phyloP scores from a whole-genome alignment of 2,797 vertebrate genomes.

The Neomorphus geoffroyi region DNA sequence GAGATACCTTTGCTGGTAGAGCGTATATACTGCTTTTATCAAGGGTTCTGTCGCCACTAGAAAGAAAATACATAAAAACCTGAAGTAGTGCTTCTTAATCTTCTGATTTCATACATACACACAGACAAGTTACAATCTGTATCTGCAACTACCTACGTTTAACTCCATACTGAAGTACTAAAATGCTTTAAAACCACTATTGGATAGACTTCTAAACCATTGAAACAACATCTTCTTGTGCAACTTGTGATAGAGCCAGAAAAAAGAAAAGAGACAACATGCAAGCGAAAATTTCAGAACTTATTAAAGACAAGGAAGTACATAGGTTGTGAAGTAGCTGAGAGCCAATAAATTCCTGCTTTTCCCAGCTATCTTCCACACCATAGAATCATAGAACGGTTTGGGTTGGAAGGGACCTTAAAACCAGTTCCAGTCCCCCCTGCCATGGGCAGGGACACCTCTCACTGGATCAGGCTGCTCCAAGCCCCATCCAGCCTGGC shows the following conservation, averaged over 20 bases:
- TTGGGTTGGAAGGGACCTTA: too few relatives aligned
- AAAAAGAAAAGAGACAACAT: background rate
- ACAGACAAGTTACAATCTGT: background rate
- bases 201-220: background rate
- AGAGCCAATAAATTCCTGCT: background rate
- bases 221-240: background rate
- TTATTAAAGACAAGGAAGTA: background rate
- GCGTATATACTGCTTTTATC: constrained; percentile 89
- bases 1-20: constrained; percentile 93
- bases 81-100: background rate
- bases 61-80: background rate
- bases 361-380: background rate
- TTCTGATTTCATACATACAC: background rate
- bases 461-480: too few relatives aligned
- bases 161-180: background rate
- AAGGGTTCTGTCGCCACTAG: constrained; percentile 88
- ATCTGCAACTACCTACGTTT: background rate
- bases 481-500: too few relatives aligned
- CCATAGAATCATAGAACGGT: too few relatives aligned
- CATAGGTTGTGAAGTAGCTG: accelerated
- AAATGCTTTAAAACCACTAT: background rate
- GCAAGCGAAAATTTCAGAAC: background rate
- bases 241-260: background rate
- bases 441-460: too few relatives aligned
- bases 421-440: too few relatives aligned